Evolutionary conservation across 2,888 invertebrate genomes (phyloP).

Genomic region (Camptogramma bilineatum): DNA sequence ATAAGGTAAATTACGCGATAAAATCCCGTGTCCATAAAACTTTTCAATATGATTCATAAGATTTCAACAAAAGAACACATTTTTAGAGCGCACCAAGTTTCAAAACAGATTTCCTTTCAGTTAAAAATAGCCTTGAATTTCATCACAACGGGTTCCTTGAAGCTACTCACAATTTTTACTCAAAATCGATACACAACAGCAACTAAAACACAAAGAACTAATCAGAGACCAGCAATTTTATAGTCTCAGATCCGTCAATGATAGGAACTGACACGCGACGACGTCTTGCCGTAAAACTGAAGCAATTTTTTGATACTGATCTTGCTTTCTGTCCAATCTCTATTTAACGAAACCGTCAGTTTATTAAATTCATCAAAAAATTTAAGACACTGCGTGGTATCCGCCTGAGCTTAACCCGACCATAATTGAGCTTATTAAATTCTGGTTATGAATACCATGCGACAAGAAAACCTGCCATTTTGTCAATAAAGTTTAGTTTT

Average conservation of each 20-base stretch:
- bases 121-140: neutral
- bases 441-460: neutral
- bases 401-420: neutral
- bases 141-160: neutral
- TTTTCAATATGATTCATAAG: no score
- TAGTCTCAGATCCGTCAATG: conserved; percentile 34
- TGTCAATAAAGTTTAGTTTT: no score
- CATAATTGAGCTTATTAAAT: neutral
- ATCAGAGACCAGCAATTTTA: conserved; percentile 33
- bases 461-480: no score
- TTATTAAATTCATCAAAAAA: neutral
- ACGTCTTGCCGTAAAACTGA: conserved; percentile 41
- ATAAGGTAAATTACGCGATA: no score
- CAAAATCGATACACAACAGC: conserved; percentile 21
- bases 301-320: conserved; percentile 47
- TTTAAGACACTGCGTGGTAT: neutral
- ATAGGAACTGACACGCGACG: conserved; percentile 39
- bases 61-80: no score
- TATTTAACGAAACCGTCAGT: conserved; percentile 25
- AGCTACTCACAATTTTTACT: conserved; percentile 10
- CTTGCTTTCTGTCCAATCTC: conserved; percentile 42
- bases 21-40: no score
- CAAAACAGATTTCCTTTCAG: no score
- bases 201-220: conserved; percentile 31
- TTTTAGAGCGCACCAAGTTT: no score